These are phyloP conservation scores for Apoda limacodes DNA, from an alignment of 2,888 invertebrate species.

Conservation along the genomic window DNA sequence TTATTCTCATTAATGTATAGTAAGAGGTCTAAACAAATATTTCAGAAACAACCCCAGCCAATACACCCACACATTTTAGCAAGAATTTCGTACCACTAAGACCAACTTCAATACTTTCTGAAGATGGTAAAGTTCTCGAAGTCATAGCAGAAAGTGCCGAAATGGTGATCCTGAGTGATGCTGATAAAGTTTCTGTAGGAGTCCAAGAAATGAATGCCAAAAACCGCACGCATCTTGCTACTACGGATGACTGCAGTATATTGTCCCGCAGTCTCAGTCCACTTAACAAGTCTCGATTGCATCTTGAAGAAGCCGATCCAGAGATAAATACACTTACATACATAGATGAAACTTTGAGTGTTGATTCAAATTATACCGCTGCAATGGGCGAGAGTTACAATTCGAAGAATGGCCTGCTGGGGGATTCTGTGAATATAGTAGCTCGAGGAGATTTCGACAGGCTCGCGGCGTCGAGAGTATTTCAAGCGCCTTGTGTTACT, in stretches of 20 bases:
- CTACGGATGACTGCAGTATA: slow-evolving; percentile 66
- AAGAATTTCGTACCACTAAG: slow-evolving; percentile 50
- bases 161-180: slow-evolving; percentile 73
- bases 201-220: slow-evolving; percentile 58
- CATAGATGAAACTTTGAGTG: slow-evolving; percentile 69
- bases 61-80: slow-evolving; percentile 54
- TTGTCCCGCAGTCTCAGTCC: slow-evolving; percentile 59
- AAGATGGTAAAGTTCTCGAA: slow-evolving; percentile 73
- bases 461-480: slow-evolving; percentile 35
- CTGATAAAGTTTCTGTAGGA: slow-evolving; percentile 49
- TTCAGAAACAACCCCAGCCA: slow-evolving; percentile 60
- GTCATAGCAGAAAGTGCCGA: slow-evolving; percentile 78
- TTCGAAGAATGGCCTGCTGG: slow-evolving; percentile 54
- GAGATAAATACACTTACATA: slow-evolving; percentile 72
- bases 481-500: slow-evolving; percentile 35
- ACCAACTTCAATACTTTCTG: slow-evolving; percentile 73
- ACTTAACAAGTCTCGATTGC: slow-evolving; percentile 49
- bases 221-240: slow-evolving; percentile 62
- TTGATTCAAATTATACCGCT: slow-evolving; percentile 56
- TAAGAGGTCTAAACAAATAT: slow-evolving; percentile 11
- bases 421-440: slow-evolving; percentile 58
- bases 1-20: neutral
- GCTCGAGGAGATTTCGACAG: slow-evolving; percentile 52
- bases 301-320: slow-evolving; percentile 57
- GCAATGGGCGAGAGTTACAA: slow-evolving; percentile 65